Conservation (phyloP, 2,113 vertebrate species). For the Malurus elegans region DNA sequence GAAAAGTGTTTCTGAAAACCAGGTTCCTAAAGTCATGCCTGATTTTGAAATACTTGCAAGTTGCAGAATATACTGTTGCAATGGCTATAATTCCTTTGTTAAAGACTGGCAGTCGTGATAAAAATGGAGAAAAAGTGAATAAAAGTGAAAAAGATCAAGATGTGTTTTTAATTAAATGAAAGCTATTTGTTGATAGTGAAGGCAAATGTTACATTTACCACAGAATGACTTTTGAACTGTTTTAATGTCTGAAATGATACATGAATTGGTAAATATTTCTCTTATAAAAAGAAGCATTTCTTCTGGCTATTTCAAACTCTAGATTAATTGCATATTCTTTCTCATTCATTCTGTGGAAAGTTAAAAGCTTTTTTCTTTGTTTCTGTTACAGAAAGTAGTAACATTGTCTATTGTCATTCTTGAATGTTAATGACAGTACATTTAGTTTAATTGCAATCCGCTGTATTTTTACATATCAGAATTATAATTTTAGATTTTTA, state of each 20-base stretch:
- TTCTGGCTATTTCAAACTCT: neutral
- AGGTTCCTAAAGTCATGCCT: neutral
- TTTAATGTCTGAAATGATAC: neutral
- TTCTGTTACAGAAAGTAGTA: neutral
- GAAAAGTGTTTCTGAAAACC: neutral
- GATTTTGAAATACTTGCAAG: neutral
- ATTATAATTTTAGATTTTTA: slow-evolving; percentile 29
- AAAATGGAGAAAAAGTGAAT: neutral
- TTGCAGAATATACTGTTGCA: neutral
- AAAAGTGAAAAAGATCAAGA: neutral
- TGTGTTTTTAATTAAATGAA: neutral
- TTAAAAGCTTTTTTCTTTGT: slow-evolving; percentile 27
- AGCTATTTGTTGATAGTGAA: neutral
- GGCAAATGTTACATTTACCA: neutral
- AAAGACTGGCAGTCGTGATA: neutral
- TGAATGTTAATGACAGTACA: neutral
- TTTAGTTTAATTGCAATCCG: slow-evolving; percentile 2
- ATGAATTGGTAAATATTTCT: neutral
- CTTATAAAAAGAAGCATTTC: neutral
- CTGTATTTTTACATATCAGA: neutral
- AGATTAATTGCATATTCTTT: neutral
- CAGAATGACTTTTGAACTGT: neutral
- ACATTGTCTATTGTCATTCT: neutral
- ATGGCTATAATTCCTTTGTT: neutral
- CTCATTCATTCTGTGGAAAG: neutral